Evolutionary conservation across 2,113 vertebrate species (phyloP).

Genomic region (Noturus placidus): DNA sequence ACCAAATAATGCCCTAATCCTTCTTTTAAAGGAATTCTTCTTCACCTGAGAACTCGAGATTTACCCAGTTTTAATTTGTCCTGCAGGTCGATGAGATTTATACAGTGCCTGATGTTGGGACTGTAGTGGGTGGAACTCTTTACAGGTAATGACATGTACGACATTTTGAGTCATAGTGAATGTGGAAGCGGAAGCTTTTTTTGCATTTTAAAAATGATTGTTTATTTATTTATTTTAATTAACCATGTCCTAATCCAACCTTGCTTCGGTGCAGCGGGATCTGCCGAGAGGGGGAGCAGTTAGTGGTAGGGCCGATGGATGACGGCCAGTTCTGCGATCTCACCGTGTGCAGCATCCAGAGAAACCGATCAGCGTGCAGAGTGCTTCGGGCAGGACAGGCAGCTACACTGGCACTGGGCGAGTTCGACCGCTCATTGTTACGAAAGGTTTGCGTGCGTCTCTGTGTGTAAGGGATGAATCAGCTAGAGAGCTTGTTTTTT

Average conservation of each 20-base stretch:
- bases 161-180: neutral
- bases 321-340: conserved; percentile 86
- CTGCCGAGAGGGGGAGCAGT: conserved; percentile 91
- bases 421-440: conserved; percentile 89
- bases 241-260: neutral
- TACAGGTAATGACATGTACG: conserved; percentile 79
- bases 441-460: conserved; percentile 82
- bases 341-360: conserved; percentile 92
- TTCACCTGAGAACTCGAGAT: neutral
- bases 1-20: neutral
- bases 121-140: conserved; percentile 95
- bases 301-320: conserved; percentile 93
- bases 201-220: neutral
- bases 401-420: conserved; percentile 88
- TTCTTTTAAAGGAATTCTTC: neutral
- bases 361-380: conserved; percentile 91
- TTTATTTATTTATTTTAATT: neutral
- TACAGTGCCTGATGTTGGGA: conserved; percentile 95
- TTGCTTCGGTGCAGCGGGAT: conserved; percentile 81
- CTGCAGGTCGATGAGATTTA: conserved; percentile 98
- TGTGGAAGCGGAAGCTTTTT: neutral
- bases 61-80: conserved; percentile 15
- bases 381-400: conserved; percentile 95
- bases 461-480: neutral
- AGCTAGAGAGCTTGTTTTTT: neutral